These are phyloP conservation scores for Solenodon paradoxus DNA, from an alignment of 2,113 vertebrate genomes.

Conservation along the genomic window DNA sequence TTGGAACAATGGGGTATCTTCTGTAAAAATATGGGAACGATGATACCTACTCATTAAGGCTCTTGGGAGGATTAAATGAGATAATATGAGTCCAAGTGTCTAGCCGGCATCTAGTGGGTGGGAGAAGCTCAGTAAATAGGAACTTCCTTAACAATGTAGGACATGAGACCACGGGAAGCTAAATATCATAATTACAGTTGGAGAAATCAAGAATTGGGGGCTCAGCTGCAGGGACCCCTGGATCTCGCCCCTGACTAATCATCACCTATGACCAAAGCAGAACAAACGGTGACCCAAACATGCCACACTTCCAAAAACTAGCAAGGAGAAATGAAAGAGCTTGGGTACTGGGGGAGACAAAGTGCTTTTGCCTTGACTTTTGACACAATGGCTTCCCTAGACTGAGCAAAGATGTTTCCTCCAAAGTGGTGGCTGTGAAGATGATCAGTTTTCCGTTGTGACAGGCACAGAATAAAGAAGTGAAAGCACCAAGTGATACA, in stretches of 20 bases:
- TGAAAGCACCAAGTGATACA: constrained; percentile 17
- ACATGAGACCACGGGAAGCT: not conserved
- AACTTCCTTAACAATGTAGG: not conserved
- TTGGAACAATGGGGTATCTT: not conserved
- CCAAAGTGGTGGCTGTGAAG: not conserved
- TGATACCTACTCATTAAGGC: constrained; percentile 46
- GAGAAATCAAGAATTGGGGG: not conserved
- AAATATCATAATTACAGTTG: not conserved
- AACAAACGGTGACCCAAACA: not conserved
- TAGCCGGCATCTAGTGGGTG: not conserved
- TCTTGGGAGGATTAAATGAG: constrained; percentile 56
- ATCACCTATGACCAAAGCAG: not conserved
- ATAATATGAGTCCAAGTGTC: constrained; percentile 24
- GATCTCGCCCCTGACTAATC: not conserved
- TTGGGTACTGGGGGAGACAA: not conserved
- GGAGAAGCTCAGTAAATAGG: not conserved
- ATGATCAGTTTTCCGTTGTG: not conserved
- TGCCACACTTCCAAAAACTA: not conserved
- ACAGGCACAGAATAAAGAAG: constrained; percentile 5
- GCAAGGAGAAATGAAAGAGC: not conserved
- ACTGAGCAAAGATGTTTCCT: constrained; percentile 11
- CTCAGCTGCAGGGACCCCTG: not conserved
- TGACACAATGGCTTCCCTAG: not conserved
- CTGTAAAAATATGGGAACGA: constrained; percentile 27
- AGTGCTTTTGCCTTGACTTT: not conserved